A percentile compares a stretch with the other conserved stretches of the same genome.
phyloP scores from a whole-genome alignment of 1,140 invertebrate genomes.

The Patella vulgata region DNA sequence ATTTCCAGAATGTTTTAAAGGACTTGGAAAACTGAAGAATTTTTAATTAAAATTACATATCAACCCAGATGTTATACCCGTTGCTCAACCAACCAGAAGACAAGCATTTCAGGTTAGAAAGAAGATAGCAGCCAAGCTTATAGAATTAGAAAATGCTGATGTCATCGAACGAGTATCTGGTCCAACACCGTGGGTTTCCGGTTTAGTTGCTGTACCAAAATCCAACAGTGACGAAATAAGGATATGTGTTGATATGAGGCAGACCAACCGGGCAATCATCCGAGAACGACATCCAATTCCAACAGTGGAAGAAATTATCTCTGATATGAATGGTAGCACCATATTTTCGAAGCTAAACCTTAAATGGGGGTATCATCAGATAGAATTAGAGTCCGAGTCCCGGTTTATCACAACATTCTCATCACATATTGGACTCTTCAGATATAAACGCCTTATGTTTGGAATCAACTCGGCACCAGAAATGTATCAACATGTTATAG shows the following conservation, averaged over 20 bases:
- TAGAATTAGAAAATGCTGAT: constrained; percentile 33
- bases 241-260: constrained; percentile 52
- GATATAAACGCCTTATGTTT: constrained; percentile 40
- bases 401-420: constrained; percentile 47
- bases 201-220: constrained; percentile 50
- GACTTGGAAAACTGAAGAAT: constrained; percentile 7
- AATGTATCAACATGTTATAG: constrained; percentile 39
- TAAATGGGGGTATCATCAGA: constrained; percentile 41
- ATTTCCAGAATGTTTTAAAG: background rate
- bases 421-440: constrained; percentile 30
- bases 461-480: constrained; percentile 39
- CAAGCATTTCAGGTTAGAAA: background rate
- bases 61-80: background rate
- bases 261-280: constrained; percentile 45
- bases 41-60: background rate
- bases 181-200: constrained; percentile 46
- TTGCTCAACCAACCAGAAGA: constrained; percentile 2
- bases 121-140: constrained; percentile 31
- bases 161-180: constrained; percentile 41
- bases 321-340: constrained; percentile 40
- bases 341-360: constrained; percentile 52
- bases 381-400: constrained; percentile 31
- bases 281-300: constrained; percentile 50
- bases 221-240: constrained; percentile 41
- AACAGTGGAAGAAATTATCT: constrained; percentile 44